Conservation (phyloP, 1,140 invertebrate species). For the Drosophila ercepeae region DNA sequence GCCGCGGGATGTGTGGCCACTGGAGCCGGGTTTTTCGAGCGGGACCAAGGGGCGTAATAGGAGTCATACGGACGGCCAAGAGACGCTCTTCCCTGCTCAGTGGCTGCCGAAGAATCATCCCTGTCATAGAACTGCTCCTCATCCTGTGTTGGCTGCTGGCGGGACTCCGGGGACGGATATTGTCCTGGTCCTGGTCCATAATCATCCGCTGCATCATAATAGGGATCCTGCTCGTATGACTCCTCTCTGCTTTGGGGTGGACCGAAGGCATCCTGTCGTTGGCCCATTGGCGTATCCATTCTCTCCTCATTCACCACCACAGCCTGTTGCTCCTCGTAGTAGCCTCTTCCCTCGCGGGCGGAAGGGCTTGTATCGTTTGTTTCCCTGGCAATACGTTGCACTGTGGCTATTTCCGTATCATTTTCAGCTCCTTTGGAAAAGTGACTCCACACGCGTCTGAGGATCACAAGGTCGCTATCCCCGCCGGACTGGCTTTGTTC, state of each 20-base stretch:
- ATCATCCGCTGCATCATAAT: constrained; percentile 51
- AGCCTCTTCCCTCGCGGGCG: constrained; percentile 28
- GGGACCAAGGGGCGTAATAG: constrained; percentile 52
- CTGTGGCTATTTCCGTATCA: constrained; percentile 49
- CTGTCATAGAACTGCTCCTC: constrained; percentile 15
- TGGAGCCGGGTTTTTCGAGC: constrained; percentile 20
- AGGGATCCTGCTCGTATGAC: constrained; percentile 43
- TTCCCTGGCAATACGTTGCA: constrained; percentile 60
- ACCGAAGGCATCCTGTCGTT: constrained; percentile 47
- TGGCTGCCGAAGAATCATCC: constrained; percentile 1
- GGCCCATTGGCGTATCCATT: constrained; percentile 28
- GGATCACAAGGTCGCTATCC: constrained; percentile 41
- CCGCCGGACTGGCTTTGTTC: constrained; percentile 3
- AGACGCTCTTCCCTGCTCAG: constrained; percentile 40
- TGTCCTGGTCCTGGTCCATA: constrained; percentile 22
- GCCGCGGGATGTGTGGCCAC: constrained; percentile 23
- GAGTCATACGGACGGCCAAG: constrained; percentile 46
- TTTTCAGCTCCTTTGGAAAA: constrained; percentile 18
- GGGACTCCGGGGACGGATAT: constrained; percentile 19
- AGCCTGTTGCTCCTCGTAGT: constrained; percentile 65
- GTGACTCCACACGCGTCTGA: constrained; percentile 57
- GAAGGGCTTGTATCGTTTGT: constrained; percentile 31
- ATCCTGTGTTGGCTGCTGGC: constrained; percentile 19
- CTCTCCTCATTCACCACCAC: constrained; percentile 64
- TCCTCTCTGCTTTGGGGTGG: constrained; percentile 46